phyloP scores from a whole-genome alignment of 2,113 vertebrate genomes.

The Lepidothrix coronata region DNA sequence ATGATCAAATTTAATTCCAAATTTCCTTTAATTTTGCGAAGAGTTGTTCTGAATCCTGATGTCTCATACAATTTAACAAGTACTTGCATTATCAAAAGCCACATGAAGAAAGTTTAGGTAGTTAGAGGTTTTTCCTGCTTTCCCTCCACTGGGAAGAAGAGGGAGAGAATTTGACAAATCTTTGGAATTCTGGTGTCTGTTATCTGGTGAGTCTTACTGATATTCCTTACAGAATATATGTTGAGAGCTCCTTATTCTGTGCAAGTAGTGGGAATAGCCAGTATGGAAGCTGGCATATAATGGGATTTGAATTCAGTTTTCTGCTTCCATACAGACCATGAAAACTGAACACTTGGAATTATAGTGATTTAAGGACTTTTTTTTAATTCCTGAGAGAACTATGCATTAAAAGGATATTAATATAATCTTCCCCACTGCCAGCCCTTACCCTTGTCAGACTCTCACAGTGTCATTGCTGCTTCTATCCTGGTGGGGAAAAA shows the following conservation, averaged over 20 bases:
- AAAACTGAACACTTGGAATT: not conserved
- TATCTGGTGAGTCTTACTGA: not conserved
- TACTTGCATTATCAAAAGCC: not conserved
- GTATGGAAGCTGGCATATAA: not conserved
- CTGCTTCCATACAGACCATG: not conserved
- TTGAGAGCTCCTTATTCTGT: not conserved
- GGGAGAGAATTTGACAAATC: not conserved
- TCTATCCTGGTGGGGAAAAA: not conserved
- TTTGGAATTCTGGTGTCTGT: not conserved
- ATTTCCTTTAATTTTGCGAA: not conserved
- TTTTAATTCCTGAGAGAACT: not conserved
- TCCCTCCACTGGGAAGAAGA: not conserved
- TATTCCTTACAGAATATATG: not conserved
- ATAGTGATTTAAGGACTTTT: not conserved
- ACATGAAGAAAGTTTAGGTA: not conserved
- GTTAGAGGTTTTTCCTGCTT: not conserved
- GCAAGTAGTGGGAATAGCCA: not conserved
- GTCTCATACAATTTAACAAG: not conserved
- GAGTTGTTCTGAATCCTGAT: not conserved
- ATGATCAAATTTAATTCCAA: not conserved
- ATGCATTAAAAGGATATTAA: not conserved
- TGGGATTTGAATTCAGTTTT: not conserved
- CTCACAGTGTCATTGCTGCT: not conserved
- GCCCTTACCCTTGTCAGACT: not conserved
- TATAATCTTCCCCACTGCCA: not conserved